A percentile compares a stretch with the other conserved stretches of the same genome.
phyloP scores from a whole-genome alignment of 2,888 invertebrate species.

The Acleris sparsana region DNA sequence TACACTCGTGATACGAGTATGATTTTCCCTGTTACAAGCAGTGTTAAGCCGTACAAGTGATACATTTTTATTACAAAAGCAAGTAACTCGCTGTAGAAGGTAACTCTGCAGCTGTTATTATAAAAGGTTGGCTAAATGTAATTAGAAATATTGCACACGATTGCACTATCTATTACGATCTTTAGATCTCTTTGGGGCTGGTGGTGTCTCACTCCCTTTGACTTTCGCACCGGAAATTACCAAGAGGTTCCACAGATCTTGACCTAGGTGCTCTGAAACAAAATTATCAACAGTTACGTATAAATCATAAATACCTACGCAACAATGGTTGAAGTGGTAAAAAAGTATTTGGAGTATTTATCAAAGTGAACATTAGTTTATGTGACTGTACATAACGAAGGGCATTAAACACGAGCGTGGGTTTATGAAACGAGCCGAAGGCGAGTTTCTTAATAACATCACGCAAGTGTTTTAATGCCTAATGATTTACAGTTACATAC shows the following conservation, averaged over 20 bases:
- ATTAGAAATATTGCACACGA: slow-evolving; percentile 29
- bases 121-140: slow-evolving; percentile 8
- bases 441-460: no score
- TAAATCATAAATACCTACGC: no score
- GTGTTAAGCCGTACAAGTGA: not conserved
- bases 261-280: slow-evolving; percentile 82
- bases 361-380: no score
- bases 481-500: no score
- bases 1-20: no score
- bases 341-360: no score
- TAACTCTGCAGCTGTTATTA: not conserved
- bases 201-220: slow-evolving; percentile 65
- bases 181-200: slow-evolving; percentile 50
- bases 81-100: not conserved
- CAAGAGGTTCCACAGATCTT: slow-evolving; percentile 82
- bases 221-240: slow-evolving; percentile 71
- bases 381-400: no score
- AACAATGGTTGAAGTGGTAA: no score
- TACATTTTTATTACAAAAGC: not conserved
- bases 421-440: no score
- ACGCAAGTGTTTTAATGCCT: no score
- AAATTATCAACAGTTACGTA: slow-evolving; percentile 9
- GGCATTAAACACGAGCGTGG: no score
- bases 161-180: slow-evolving; percentile 36
- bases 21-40: no score